A percentile compares a stretch with the other conserved stretches of the same genome.
Conservation (phyloP, 2,888 invertebrate species). For the Xanthia togata region DNA sequence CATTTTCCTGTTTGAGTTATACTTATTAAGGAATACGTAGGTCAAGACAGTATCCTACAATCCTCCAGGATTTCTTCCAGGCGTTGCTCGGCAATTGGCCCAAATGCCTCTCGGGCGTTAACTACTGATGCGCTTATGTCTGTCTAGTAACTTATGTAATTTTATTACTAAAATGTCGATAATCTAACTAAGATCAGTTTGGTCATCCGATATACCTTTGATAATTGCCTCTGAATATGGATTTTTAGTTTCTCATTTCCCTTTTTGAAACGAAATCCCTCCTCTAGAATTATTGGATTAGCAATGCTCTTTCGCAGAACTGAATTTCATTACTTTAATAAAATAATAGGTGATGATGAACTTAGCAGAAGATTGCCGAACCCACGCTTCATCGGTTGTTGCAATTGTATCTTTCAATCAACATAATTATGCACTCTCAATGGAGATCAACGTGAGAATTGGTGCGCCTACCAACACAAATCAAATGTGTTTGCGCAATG, state of each 20-base stretch:
- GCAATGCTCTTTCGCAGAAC: background rate
- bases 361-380: slow-evolving; percentile 1
- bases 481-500: slow-evolving; percentile 26
- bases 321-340: slow-evolving; percentile 7
- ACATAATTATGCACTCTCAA: slow-evolving; percentile 17
- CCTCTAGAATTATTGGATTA: background rate
- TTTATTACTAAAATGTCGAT: background rate
- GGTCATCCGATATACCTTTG: background rate
- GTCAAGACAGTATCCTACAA: background rate
- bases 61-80: background rate
- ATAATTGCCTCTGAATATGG: background rate
- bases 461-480: slow-evolving; percentile 12
- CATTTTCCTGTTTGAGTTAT: slow-evolving; percentile 7
- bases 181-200: background rate
- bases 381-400: slow-evolving; percentile 15
- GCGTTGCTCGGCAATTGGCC: background rate
- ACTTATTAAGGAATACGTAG: background rate
- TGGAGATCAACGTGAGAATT: slow-evolving; percentile 14
- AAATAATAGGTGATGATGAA: background rate
- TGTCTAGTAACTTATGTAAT: background rate
- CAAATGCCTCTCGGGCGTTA: background rate
- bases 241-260: background rate
- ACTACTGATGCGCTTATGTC: background rate
- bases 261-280: background rate
- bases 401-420: slow-evolving; percentile 38